Conservation (phyloP, 2,113 vertebrate species). For the Pogonocichla stellata region DNA sequence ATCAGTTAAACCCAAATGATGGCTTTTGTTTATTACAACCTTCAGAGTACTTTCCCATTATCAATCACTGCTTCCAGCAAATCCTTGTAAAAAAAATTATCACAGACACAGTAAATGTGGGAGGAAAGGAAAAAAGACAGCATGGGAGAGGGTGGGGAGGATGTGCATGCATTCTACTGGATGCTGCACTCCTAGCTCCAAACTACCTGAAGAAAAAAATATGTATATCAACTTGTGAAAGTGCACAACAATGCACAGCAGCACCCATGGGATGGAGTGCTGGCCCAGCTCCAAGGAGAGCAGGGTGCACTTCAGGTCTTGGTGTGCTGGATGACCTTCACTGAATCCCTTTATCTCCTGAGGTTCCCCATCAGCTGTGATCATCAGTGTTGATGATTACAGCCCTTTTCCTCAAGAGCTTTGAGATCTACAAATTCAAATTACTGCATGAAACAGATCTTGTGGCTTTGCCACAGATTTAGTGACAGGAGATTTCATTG, state of each 20-base stretch:
- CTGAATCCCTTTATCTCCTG: neutral
- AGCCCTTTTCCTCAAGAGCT: neutral
- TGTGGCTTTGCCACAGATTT: neutral
- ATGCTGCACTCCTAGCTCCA: neutral
- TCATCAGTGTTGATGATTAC: neutral
- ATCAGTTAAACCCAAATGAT: neutral
- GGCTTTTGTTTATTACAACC: neutral
- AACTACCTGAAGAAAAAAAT: neutral
- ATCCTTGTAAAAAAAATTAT: neutral
- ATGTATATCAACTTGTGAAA: neutral
- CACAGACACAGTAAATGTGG: neutral
- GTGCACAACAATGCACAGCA: neutral
- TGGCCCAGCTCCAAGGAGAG: neutral
- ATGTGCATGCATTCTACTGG: neutral
- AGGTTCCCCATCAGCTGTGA: neutral
- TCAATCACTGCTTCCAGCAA: neutral
- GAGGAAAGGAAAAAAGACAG: neutral
- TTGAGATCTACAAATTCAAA: neutral
- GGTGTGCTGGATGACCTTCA: fast-evolving
- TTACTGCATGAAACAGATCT: neutral
- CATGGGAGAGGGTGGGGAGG: no score
- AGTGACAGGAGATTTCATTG: neutral
- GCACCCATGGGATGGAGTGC: neutral
- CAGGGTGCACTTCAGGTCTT: neutral
- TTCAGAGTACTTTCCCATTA: neutral